Evolutionary conservation across 2,113 vertebrate species (phyloP).

Genomic region (Nanorana parkeri): DNA sequence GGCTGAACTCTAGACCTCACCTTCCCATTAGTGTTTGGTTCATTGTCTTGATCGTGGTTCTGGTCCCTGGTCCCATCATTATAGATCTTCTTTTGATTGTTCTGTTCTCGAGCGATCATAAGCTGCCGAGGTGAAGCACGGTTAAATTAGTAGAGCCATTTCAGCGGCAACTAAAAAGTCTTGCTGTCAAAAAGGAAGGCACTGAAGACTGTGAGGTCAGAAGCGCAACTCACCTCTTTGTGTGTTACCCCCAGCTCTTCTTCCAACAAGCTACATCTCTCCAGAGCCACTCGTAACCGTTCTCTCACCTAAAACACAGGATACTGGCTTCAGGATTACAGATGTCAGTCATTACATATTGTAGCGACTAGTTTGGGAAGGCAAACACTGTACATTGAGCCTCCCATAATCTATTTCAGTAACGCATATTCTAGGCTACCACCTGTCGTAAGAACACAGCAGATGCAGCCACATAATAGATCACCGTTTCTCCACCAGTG

Average conservation of each 20-base stretch:
- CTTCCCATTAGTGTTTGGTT: constrained; percentile 89
- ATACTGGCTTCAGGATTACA: background rate
- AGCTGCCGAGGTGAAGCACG: constrained; percentile 72
- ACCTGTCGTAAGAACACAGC: too few relatives aligned
- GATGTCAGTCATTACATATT: background rate
- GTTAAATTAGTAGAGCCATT: background rate
- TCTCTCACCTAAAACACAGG: constrained; percentile 84
- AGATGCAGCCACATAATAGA: too few relatives aligned
- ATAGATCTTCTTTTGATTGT: constrained; percentile 84
- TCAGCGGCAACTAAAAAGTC: background rate
- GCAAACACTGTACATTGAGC: too few relatives aligned
- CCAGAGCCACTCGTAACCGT: constrained; percentile 90
- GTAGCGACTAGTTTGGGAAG: too few relatives aligned
- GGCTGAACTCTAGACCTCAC: constrained; percentile 66
- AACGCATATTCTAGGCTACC: too few relatives aligned
- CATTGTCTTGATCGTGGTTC: constrained; percentile 82
- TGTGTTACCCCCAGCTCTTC: constrained; percentile 90
- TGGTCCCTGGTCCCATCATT: constrained; percentile 81
- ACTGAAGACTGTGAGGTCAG: too few relatives aligned
- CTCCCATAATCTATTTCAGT: too few relatives aligned
- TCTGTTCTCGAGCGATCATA: constrained; percentile 90
- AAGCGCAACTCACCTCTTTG: constrained; percentile 84
- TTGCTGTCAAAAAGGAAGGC: too few relatives aligned
- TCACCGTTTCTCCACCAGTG: background rate
- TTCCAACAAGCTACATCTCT: constrained; percentile 91